phyloP scores from a whole-genome alignment of 2,113 vertebrate species.

The Pardalotus punctatus region DNA sequence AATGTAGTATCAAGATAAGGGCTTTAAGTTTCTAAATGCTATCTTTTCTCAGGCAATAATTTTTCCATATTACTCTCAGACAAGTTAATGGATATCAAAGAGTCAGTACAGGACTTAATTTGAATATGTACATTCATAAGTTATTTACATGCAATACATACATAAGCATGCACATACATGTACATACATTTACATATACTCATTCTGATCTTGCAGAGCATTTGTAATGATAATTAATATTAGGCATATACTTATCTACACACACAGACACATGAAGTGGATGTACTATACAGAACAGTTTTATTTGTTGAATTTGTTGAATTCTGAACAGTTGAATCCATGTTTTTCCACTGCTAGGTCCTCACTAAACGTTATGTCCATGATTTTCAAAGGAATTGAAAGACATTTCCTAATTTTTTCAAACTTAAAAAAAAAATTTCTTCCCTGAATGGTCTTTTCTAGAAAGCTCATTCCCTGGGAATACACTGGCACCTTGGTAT shows the following conservation, averaged over 20 bases:
- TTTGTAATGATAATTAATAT: background rate
- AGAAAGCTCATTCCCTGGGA: background rate
- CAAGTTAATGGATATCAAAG: background rate
- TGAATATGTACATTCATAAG: background rate
- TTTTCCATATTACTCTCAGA: background rate
- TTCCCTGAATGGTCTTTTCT: background rate
- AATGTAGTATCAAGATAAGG: background rate
- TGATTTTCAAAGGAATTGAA: background rate
- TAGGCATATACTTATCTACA: rapidly evolving
- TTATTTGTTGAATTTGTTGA: background rate
- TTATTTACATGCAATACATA: background rate
- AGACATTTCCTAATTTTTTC: background rate
- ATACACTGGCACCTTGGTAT: background rate
- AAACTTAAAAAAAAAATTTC: background rate
- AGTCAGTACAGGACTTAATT: background rate
- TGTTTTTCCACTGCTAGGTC: background rate
- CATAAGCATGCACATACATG: rapidly evolving
- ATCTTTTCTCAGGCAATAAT: background rate
- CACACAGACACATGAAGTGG: background rate
- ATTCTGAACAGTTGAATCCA: background rate
- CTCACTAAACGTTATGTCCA: background rate
- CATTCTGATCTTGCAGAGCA: background rate
- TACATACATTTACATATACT: background rate
- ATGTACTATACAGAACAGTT: background rate
- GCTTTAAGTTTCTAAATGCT: background rate